Percentiles rank a stretch among this genome's conserved stretches.
These are phyloP conservation scores for Dryas iulia DNA, from an alignment of 1,140 invertebrate genomes.

Conservation along the genomic window DNA sequence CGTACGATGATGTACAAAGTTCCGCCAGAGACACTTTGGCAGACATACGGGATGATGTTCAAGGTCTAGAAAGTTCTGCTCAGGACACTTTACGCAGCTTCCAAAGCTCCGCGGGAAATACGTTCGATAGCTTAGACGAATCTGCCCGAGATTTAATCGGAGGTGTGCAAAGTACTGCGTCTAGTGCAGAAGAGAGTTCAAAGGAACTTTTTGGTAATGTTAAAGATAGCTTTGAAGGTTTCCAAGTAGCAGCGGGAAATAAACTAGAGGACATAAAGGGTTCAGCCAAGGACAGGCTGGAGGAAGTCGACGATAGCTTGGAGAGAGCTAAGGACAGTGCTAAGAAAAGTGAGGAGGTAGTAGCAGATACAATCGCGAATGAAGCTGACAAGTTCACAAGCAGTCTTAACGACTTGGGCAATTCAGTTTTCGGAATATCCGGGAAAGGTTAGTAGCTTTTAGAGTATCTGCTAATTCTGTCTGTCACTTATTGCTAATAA, in stretches of 20 bases:
- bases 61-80: constrained; percentile 59
- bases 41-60: constrained; percentile 58
- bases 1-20: constrained; percentile 67
- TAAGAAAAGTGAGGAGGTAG: constrained; percentile 42
- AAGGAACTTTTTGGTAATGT: constrained; percentile 60
- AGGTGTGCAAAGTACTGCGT: constrained; percentile 41
- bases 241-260: constrained; percentile 68
- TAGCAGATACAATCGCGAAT: constrained; percentile 42
- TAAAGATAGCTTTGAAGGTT: constrained; percentile 64
- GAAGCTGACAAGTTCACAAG: constrained; percentile 66
- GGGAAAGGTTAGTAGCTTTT: constrained; percentile 57
- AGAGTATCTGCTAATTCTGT: background rate
- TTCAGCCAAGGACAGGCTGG: constrained; percentile 45
- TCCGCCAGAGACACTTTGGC: constrained; percentile 67
- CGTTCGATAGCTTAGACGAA: constrained; percentile 72
- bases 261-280: constrained; percentile 66
- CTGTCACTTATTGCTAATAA: constrained; percentile 11
- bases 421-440: constrained; percentile 65
- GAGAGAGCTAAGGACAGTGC: constrained; percentile 41
- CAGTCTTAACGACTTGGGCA: constrained; percentile 69
- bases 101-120: constrained; percentile 72
- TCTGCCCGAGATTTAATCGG: constrained; percentile 54
- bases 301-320: constrained; percentile 49
- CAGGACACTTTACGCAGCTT: constrained; percentile 71
- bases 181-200: constrained; percentile 42